These are phyloP conservation scores for Grus americana DNA, from an alignment of 2,113 vertebrate genomes.

Conservation along the genomic window DNA sequence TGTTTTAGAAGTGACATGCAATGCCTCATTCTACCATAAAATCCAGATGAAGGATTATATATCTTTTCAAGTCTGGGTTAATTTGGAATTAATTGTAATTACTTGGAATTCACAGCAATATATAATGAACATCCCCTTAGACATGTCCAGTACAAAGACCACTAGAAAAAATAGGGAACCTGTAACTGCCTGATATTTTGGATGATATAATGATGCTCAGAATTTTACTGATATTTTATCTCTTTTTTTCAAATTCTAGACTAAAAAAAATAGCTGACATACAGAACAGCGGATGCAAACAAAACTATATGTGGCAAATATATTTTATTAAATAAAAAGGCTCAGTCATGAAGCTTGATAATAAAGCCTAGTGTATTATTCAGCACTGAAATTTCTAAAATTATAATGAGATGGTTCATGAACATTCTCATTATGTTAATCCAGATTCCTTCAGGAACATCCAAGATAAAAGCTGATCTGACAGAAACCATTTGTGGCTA, in stretches of 20 bases:
- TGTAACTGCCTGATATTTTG: neutral
- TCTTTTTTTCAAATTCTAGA: constrained; percentile 26
- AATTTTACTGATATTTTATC: neutral
- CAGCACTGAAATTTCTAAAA: constrained; percentile 58
- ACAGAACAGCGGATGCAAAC: constrained; percentile 17
- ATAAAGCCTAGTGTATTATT: constrained; percentile 52
- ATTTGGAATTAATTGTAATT: neutral
- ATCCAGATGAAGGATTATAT: neutral
- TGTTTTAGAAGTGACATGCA: neutral
- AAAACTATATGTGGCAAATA: constrained; percentile 34
- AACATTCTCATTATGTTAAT: constrained; percentile 72
- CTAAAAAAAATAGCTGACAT: constrained; percentile 34
- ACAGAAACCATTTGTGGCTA: constrained; percentile 62
- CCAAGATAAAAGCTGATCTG: constrained; percentile 63
- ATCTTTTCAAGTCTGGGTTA: neutral
- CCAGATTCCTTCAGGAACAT: constrained; percentile 66
- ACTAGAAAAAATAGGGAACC: neutral
- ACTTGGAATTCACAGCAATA: neutral
- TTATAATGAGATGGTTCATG: constrained; percentile 59
- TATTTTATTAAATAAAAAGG: constrained; percentile 56
- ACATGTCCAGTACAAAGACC: neutral
- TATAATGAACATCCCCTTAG: neutral
- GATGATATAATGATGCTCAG: neutral
- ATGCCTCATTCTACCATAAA: neutral
- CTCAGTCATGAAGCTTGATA: constrained; percentile 45